Conservation (phyloP, 64 coral and sea anemone genomes). For the Acropora tenuis region DNA sequence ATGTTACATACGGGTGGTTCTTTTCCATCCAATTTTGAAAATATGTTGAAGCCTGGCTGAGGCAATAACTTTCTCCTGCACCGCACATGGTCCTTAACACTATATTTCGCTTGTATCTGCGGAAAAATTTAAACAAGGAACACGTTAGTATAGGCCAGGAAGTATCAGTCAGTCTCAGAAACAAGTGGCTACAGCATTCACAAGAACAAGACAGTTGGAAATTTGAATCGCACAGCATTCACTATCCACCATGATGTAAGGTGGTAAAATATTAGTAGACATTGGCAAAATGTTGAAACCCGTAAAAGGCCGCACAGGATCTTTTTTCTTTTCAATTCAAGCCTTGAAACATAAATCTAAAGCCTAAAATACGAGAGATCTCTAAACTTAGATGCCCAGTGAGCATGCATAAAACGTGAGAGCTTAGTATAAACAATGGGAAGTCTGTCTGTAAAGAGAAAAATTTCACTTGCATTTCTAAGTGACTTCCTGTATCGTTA, state of each 20-base stretch:
- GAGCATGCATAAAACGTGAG: neutral
- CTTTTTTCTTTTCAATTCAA: neutral
- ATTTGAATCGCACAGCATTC: neutral
- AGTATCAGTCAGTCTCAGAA: too few relatives aligned
- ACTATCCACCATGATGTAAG: neutral
- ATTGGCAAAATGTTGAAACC: too few relatives aligned
- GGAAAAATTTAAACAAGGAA: neutral
- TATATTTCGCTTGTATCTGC: constrained; percentile 35
- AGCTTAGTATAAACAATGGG: neutral
- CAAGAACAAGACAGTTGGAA: too few relatives aligned
- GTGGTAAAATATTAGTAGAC: neutral
- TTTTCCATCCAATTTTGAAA: constrained; percentile 77
- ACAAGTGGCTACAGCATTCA: too few relatives aligned
- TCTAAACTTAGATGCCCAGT: neutral
- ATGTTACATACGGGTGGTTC: constrained; percentile 59
- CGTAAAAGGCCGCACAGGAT: neutral
- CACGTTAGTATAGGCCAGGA: too few relatives aligned
- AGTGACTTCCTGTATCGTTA: constrained; percentile 43
- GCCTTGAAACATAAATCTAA: neutral
- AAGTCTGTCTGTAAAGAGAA: neutral
- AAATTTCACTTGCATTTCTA: constrained; percentile 40
- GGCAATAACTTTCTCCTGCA: constrained; percentile 26
- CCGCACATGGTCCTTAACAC: constrained; percentile 16
- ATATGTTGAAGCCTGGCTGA: constrained; percentile 4
- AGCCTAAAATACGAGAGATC: neutral